phyloP scores from a whole-genome alignment of 2,888 invertebrate genomes.

The Pyrgus malvae region DNA sequence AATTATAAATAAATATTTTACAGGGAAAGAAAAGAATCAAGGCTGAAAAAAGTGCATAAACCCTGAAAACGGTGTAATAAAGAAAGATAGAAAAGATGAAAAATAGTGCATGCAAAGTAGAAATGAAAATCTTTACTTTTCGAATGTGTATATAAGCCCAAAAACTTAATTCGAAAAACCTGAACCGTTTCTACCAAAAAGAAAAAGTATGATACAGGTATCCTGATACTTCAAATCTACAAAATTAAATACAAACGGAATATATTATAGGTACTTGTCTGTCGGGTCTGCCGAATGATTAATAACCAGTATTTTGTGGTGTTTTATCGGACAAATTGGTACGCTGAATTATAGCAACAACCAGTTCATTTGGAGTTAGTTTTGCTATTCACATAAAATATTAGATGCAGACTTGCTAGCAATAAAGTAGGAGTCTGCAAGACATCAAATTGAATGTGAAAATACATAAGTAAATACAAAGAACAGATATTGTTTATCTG shows the following conservation, averaged over 20 bases:
- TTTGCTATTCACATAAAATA: slow-evolving; percentile 72
- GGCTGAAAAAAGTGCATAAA: background rate
- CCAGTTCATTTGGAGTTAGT: slow-evolving; percentile 81
- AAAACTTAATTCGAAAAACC: slow-evolving; percentile 31
- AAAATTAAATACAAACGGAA: slow-evolving; percentile 36
- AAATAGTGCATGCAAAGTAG: slow-evolving; percentile 6
- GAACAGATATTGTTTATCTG: slow-evolving; percentile 18
- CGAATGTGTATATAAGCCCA: slow-evolving; percentile 41
- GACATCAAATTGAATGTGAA: slow-evolving; percentile 15
- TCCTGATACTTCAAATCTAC: slow-evolving; percentile 6
- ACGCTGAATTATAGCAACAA: slow-evolving; percentile 70
- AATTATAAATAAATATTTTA: too few relatives aligned
- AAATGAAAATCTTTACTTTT: too few relatives aligned
- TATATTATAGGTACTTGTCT: slow-evolving; percentile 44
- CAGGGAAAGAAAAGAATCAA: too few relatives aligned
- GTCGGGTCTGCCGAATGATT: slow-evolving; percentile 74
- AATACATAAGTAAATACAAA: slow-evolving; percentile 9
- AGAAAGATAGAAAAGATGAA: background rate
- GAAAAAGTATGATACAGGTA: slow-evolving; percentile 11
- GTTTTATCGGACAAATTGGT: slow-evolving; percentile 81
- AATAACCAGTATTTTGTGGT: slow-evolving; percentile 78
- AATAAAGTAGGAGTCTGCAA: slow-evolving; percentile 52
- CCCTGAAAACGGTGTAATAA: background rate
- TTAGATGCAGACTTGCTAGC: slow-evolving; percentile 65
- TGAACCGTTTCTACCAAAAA: slow-evolving; percentile 30